Percentiles rank a stretch among this genome's conserved stretches.
Evolutionary conservation across 2,113 vertebrate species (phyloP).

Genomic region (Caranx melampygus): DNA sequence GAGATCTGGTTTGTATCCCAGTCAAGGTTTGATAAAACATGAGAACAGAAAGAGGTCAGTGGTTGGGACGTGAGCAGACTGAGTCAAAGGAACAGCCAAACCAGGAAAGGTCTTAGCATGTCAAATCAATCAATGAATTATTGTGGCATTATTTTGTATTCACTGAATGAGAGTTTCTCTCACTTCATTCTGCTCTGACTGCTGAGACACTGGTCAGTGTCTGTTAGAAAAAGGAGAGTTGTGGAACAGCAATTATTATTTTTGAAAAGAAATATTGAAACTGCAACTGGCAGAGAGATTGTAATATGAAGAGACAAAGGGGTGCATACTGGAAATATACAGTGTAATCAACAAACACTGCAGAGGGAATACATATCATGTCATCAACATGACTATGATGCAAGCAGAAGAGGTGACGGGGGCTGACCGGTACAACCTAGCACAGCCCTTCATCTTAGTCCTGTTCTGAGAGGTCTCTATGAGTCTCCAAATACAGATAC

Average conservation of each 20-base stretch:
- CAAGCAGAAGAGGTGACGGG: not conserved
- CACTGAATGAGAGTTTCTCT: constrained; percentile 9
- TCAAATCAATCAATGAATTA: constrained; percentile 6
- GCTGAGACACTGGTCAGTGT: not conserved
- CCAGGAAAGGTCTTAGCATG: not conserved
- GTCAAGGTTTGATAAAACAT: not conserved
- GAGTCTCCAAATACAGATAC: not conserved
- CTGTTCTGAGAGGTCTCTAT: not conserved
- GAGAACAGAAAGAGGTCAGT: not conserved
- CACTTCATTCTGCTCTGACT: not conserved
- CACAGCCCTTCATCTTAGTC: not conserved
- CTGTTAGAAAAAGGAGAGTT: not conserved
- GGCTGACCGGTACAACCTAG: not conserved
- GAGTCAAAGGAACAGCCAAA: not conserved
- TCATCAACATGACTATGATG: not conserved
- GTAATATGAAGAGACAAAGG: not conserved
- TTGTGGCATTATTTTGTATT: not conserved
- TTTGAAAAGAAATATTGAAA: not conserved
- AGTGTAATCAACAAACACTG: not conserved
- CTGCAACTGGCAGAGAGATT: not conserved
- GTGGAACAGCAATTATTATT: not conserved
- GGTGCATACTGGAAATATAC: not conserved
- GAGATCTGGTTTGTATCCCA: constrained; percentile 6
- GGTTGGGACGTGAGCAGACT: not conserved
- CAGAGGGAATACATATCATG: not conserved